Conservation (phyloP, 2,113 vertebrate genomes). For the Herpetotheres cachinnans region DNA sequence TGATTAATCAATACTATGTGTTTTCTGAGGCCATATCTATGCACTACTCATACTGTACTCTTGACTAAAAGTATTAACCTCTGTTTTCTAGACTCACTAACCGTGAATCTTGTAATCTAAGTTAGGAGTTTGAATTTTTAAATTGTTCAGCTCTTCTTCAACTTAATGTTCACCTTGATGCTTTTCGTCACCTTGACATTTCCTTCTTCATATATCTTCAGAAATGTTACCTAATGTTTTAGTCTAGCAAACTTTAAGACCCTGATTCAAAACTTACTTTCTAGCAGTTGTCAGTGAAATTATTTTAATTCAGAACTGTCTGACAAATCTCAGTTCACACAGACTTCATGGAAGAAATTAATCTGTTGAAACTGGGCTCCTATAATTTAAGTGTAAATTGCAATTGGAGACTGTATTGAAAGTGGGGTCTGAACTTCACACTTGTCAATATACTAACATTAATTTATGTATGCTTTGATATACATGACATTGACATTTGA, state of each 20-base stretch:
- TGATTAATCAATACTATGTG: not conserved
- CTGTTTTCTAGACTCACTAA: not conserved
- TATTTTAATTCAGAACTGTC: not conserved
- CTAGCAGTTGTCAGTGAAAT: not conserved
- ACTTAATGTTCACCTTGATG: not conserved
- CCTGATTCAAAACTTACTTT: not conserved
- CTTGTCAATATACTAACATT: not conserved
- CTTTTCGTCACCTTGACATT: not conserved
- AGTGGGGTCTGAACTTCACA: not conserved
- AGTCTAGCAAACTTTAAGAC: not conserved
- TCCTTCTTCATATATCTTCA: not conserved
- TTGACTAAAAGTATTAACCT: not conserved
- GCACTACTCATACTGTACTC: not conserved
- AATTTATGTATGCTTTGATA: not conserved
- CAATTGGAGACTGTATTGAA: not conserved
- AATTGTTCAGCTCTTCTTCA: not conserved
- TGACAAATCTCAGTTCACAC: not conserved
- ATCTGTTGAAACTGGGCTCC: not conserved
- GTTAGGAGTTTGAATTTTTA: not conserved
- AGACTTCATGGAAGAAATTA: not conserved
- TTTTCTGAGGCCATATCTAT: not conserved
- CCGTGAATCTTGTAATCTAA: not conserved
- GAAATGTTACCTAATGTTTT: not conserved
- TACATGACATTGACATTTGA: not conserved
- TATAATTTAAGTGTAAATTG: not conserved